Evolutionary conservation across 2,797 vertebrate genomes (phyloP), one percentile per base, ranked within the genome.

Genomic region (Netta rufina): DNA sequence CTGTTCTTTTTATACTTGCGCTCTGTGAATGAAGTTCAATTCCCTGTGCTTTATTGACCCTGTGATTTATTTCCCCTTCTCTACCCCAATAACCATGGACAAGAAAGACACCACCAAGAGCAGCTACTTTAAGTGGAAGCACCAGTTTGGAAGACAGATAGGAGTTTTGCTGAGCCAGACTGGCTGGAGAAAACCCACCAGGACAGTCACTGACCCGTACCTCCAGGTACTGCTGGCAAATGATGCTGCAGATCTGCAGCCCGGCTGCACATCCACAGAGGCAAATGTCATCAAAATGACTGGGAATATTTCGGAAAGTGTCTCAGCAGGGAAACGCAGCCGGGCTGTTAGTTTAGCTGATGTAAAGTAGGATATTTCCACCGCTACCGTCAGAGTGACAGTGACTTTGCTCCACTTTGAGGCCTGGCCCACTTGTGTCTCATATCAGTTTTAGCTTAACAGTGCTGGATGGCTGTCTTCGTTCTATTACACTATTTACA

Each of bases 361-460:
- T 60, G 43, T 28, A 45, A 75, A 62, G 56, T 28, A 8, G 4
- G n/a, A n/a, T 73, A 21, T 88, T 89, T 92, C 47, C 85, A 71
- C 28, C 0, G 5, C 4, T 22, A 16, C 33, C 5, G 0, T 0
- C 36, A 89, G 27, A 89, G 75, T 41, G 70, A 73, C 69, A 14
- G 69, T 19, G 81, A 16, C 86, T 83, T 54, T 84, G 60, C 33
- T 5, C 33, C 0, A 4, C 71, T 92, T 36, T 25, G 75, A 92
- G 87, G 20, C 22, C 60, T 62, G 78, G 87, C 84, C 67, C 53
- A 0, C 58, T 90, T 38, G 83, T 64, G 64, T 53, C 65, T 83
- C 39, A 0, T 72, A 61, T 64, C 91, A 83, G 30, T 10, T 60
- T 74, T 61, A 56, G 11, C 25, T 32, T 32, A 61, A 33, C 49